Base-by-base conservation (phyloP, 2,888 invertebrate genomes). In the Stenurella melanura region DNA sequence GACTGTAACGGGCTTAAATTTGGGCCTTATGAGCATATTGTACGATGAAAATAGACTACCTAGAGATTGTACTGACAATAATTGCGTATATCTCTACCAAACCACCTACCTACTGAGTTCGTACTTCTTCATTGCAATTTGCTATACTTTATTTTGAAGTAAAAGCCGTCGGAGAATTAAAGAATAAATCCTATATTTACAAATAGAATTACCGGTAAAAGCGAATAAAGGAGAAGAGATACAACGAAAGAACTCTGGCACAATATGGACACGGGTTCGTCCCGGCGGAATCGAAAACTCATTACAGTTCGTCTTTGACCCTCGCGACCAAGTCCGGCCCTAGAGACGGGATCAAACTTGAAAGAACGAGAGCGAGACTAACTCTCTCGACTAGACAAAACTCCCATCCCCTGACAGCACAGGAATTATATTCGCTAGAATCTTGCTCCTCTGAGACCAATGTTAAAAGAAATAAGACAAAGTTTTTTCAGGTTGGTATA, bases 291-390 rank as follows among this genome's bases (percentile, higher is more conserved):
- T 88, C 85, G 88, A 86, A 89, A 89, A 89, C 88, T 89, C 89
- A 89, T 89, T 89, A 89, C 88, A 86, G 87, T 72, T 86, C 87
- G 88, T 87, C 88, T 89, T 89, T 89, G 89, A 89, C 88, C 88
- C 86, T 85, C 81, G 82, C 86, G 86, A 85, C 86, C 86, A 85
- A 84, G 84, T 83, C 82, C 82, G 81, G 84, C 87, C 85, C 87
- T 78, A 81, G 88, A 86, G 87, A 87, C 86, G 74, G 83, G 83
- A 85, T 86, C 86, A 85, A 85, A 86, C 86, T 86, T 81, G 84
- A 86, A 87, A 87, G 87, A 87, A 82, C 80, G 80, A 60, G 73
- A 80, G 79, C 75, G 78, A 78, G 71, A 79, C 76, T 71, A 70
- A 69, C 70, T 77, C 80, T 77, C 75, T 75, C 74, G 71, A 75